Evolutionary conservation across 2,888 invertebrate species (phyloP).

Genomic region (Xanthia icteritia): DNA sequence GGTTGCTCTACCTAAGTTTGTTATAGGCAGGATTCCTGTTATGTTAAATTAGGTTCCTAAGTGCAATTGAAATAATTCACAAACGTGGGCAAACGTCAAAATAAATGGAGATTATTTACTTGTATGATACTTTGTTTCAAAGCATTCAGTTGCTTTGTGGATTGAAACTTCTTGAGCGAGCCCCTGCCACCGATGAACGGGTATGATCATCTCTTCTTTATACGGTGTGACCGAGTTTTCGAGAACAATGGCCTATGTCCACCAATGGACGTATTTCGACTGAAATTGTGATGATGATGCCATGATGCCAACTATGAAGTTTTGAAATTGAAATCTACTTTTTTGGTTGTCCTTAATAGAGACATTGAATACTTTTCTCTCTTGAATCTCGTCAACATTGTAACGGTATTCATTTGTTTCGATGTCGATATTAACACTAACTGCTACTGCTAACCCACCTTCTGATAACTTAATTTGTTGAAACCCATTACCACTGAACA

Average conservation of each 20-base stretch:
- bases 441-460: constrained; percentile 56
- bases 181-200: too few relatives aligned
- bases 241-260: too few relatives aligned
- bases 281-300: too few relatives aligned
- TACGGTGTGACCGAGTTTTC: too few relatives aligned
- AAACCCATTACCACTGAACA: constrained; percentile 68
- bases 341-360: background rate
- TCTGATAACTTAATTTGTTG: constrained; percentile 66
- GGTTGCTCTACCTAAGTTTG: background rate
- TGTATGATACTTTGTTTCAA: background rate
- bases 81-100: background rate
- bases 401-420: constrained; percentile 57
- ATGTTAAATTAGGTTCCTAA: background rate
- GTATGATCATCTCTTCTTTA: too few relatives aligned
- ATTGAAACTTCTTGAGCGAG: too few relatives aligned
- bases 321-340: background rate
- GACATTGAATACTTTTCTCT: background rate
- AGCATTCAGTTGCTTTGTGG: background rate
- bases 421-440: constrained; percentile 51
- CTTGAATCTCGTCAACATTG: constrained; percentile 19
- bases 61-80: background rate
- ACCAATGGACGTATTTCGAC: too few relatives aligned
- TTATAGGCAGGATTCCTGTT: background rate
- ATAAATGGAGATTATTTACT: background rate
- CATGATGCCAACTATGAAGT: too few relatives aligned